phyloP scores from a whole-genome alignment of 92 coral and sea anemone genomes.

The Hydrozoanthus gracilis region DNA sequence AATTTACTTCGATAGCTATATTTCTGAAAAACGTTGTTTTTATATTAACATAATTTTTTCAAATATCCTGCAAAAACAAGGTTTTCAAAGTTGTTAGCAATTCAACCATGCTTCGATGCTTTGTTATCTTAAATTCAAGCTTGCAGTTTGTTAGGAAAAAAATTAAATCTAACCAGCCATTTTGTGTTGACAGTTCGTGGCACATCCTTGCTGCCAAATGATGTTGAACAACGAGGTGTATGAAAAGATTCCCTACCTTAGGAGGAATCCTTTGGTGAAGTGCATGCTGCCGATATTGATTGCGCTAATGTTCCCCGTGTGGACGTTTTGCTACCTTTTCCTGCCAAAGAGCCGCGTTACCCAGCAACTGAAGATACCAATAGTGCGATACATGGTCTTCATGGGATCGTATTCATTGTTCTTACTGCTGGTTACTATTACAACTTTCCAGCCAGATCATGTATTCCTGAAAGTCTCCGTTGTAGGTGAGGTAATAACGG shows the following conservation, averaged over 20 bases:
- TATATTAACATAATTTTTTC: no score
- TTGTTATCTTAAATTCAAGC: not conserved
- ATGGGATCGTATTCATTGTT: slow-evolving; percentile 55
- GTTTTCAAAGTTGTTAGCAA: no score
- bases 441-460: slow-evolving; percentile 37
- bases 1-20: no score
- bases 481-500: slow-evolving; percentile 18
- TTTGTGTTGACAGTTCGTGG: not conserved
- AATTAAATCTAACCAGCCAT: not conserved
- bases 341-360: not conserved
- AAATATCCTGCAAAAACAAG: no score
- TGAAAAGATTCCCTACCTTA: not conserved
- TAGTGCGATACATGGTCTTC: slow-evolving; percentile 41
- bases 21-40: no score
- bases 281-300: not conserved
- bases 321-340: not conserved
- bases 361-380: slow-evolving; percentile 29
- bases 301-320: not conserved
- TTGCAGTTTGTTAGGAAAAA: not conserved
- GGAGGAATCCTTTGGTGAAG: not conserved
- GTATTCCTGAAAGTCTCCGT: slow-evolving; percentile 40
- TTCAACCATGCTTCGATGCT: not conserved
- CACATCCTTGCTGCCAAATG: not conserved
- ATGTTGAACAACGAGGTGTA: not conserved
- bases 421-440: slow-evolving; percentile 38